Conservation (phyloP, 1,140 invertebrate genomes). For the Drosophila dunni region DNA sequence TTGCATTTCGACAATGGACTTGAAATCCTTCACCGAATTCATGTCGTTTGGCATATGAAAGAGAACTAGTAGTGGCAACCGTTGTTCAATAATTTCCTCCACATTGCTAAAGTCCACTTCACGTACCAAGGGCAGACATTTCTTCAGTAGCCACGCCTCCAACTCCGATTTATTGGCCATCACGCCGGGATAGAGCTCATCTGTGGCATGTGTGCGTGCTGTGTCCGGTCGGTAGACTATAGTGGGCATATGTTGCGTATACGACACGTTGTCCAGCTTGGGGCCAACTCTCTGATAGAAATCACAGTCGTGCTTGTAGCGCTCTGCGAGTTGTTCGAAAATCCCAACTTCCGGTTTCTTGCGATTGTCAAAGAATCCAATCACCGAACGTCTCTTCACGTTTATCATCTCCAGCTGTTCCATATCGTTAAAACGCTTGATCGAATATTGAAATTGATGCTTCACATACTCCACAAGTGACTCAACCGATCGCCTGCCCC, state of each 20-base stretch:
- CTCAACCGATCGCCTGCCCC: conserved; percentile 46
- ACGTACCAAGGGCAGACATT: conserved; percentile 55
- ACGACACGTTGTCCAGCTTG: conserved; percentile 1
- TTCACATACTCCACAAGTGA: conserved; percentile 48
- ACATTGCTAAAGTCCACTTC: conserved; percentile 57
- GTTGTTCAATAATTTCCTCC: conserved; percentile 64
- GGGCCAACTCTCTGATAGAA: conserved; percentile 45
- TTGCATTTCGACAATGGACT: conserved; percentile 56
- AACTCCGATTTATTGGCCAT: not conserved
- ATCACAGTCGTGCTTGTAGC: conserved; percentile 60
- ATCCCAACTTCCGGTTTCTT: not conserved
- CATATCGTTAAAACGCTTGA: conserved; percentile 21
- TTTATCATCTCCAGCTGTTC: conserved; percentile 38
- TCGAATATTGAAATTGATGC: conserved; percentile 25
- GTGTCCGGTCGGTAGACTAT: conserved; percentile 55
- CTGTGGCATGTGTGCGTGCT: conserved; percentile 33
- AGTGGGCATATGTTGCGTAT: conserved; percentile 29
- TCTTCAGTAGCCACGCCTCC: conserved; percentile 41
- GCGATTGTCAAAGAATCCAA: conserved; percentile 42
- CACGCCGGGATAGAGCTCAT: conserved; percentile 25
- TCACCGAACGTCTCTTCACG: conserved; percentile 37
- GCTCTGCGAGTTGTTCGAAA: conserved; percentile 42
- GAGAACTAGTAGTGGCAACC: conserved; percentile 52
- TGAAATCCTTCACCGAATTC: conserved; percentile 47
- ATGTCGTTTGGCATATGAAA: conserved; percentile 46